These are phyloP conservation scores for Anolis apletophallus DNA, from an alignment of 2,797 vertebrate species.

Conservation along the genomic window DNA sequence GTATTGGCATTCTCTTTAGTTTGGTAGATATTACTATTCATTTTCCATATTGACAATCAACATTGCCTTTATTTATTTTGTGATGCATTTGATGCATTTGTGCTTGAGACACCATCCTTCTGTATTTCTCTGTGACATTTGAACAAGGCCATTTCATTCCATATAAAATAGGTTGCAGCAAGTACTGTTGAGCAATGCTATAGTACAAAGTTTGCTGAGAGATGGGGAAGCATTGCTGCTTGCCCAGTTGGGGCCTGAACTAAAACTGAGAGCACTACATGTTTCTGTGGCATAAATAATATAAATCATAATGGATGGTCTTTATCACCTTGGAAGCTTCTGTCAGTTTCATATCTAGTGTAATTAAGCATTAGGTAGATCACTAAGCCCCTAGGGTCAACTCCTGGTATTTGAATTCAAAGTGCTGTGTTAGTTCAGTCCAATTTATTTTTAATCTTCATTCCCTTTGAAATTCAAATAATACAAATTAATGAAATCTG, in stretches of 20 bases:
- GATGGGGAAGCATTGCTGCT: not conserved
- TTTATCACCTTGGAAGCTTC: slow-evolving; percentile 55
- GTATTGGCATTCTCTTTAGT: too few species aligned
- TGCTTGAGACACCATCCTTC: too few species aligned
- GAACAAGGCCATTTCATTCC: not conserved
- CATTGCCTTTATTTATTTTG: too few species aligned
- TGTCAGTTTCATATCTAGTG: slow-evolving; percentile 45
- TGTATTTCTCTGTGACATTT: not conserved
- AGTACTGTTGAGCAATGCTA: not conserved
- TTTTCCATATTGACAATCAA: too few species aligned
- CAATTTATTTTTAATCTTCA: slow-evolving; percentile 51
- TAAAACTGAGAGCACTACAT: slow-evolving; percentile 12
- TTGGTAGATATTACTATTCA: too few species aligned
- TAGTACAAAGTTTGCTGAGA: not conserved
- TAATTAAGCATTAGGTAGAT: slow-evolving; percentile 60
- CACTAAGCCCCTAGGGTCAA: slow-evolving; percentile 36
- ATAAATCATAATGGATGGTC: slow-evolving; percentile 42
- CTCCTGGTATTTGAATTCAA: slow-evolving; percentile 47
- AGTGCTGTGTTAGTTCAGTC: slow-evolving; percentile 50
- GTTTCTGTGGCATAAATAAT: slow-evolving; percentile 30
- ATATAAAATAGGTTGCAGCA: not conserved
- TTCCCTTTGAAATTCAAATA: slow-evolving; percentile 40
- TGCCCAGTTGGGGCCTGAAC: not conserved
- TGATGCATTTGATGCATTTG: too few species aligned
- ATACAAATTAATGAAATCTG: slow-evolving; percentile 31